phyloP scores from a whole-genome alignment of 2,888 invertebrate species.

The Cinara cedri region DNA sequence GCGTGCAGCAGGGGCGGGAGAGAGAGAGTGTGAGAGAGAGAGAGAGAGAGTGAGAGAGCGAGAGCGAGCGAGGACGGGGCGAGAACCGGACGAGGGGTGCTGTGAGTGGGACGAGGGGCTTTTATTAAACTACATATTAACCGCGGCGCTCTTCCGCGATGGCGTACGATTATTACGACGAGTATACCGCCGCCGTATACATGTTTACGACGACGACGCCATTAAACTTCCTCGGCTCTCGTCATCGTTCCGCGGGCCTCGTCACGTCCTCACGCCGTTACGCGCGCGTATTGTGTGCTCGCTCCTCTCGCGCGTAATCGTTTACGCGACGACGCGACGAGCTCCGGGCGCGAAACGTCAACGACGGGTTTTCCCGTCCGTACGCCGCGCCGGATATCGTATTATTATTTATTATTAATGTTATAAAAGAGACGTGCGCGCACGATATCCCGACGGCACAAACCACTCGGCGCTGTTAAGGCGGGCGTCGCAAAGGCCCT shows the following conservation, averaged over 20 bases:
- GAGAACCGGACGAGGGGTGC: too few species aligned
- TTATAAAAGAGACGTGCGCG: too few species aligned
- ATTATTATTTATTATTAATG: too few species aligned
- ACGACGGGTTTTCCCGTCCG: too few species aligned
- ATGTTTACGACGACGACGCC: neutral
- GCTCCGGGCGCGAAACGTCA: conserved; percentile 37
- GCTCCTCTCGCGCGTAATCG: conserved; percentile 38
- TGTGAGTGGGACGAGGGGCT: neutral
- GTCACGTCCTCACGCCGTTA: neutral
- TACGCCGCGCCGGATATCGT: too few species aligned
- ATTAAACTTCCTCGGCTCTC: conserved; percentile 25
- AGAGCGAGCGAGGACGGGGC: neutral
- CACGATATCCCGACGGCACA: too few species aligned
- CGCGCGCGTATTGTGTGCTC: too few species aligned
- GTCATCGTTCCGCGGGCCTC: neutral
- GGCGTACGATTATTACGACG: too few species aligned
- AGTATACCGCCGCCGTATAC: neutral
- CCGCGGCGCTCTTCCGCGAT: conserved; percentile 17
- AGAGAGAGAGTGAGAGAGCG: neutral
- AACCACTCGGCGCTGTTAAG: too few species aligned
- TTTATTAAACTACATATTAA: conserved; percentile 55
- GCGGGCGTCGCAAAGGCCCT: too few species aligned
- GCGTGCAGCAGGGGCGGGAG: too few species aligned
- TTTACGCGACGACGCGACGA: too few species aligned
- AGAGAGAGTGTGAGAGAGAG: neutral